These are phyloP conservation scores for Rhyacophila brunnea DNA, from an alignment of 1,140 invertebrate species.

Conservation along the genomic window DNA sequence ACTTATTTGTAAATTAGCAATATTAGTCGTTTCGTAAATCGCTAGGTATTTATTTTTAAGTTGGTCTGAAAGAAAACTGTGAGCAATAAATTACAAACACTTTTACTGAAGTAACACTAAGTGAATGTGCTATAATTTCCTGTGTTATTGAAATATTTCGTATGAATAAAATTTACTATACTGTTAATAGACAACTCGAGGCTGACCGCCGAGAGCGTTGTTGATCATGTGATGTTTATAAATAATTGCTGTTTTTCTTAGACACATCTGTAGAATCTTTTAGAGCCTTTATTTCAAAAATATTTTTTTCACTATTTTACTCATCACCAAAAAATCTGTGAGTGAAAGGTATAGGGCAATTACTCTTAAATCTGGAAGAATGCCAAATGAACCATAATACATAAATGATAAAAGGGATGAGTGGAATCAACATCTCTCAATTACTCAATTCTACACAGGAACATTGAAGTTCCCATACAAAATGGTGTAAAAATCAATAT, in stretches of 20 bases:
- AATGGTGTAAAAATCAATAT: too few species aligned
- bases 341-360: too few species aligned
- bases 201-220: constrained; percentile 22
- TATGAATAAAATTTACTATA: constrained; percentile 33
- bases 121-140: constrained; percentile 29
- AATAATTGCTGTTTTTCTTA: constrained; percentile 23
- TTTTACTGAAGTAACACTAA: constrained; percentile 23
- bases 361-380: too few species aligned
- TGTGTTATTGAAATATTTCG: constrained; percentile 26
- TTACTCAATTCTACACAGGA: too few species aligned
- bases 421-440: too few species aligned
- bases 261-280: constrained; percentile 3
- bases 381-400: too few species aligned
- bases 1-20: constrained; percentile 35
- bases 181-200: constrained; percentile 28
- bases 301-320: background rate
- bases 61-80: constrained; percentile 29
- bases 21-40: constrained; percentile 36
- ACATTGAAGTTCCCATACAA: too few species aligned
- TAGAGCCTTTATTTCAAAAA: background rate
- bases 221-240: constrained; percentile 35
- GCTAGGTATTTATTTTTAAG: constrained; percentile 34
- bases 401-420: too few species aligned
- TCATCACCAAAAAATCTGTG: too few species aligned
- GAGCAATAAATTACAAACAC: constrained; percentile 32